Conservation (phyloP, 2,888 invertebrate species). For the Neoitamus cyanurus region DNA sequence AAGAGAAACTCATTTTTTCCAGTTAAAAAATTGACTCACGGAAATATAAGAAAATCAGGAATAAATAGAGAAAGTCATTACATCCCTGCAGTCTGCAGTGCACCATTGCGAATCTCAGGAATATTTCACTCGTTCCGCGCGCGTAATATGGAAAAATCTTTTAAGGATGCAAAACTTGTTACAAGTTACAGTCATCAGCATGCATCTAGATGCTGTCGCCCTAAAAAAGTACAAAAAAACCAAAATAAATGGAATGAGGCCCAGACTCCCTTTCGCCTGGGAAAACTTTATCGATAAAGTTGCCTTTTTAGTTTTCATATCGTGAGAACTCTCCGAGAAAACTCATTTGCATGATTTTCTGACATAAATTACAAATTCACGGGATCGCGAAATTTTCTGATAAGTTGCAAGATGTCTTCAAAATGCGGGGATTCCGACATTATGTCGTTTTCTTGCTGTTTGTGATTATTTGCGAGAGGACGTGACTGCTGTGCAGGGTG, state of each 20-base stretch:
- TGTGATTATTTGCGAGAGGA: neutral
- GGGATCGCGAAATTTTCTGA: neutral
- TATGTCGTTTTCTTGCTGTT: neutral
- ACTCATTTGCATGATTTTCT: neutral
- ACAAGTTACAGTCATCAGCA: neutral
- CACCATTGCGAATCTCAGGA: neutral
- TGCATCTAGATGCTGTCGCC: neutral
- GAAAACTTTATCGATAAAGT: neutral
- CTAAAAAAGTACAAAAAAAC: neutral
- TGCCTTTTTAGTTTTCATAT: too few species aligned
- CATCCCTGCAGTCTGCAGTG: neutral
- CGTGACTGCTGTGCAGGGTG: too few species aligned
- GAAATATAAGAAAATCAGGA: neutral
- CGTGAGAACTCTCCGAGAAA: neutral
- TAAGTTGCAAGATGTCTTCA: neutral
- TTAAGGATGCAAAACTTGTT: neutral
- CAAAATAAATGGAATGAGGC: neutral
- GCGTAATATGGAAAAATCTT: neutral
- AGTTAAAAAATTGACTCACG: neutral
- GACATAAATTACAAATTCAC: neutral
- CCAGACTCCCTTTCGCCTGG: neutral
- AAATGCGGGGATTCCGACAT: neutral
- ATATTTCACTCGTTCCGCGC: neutral
- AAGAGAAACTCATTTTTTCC: neutral
- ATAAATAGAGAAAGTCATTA: neutral